Evolutionary conservation across 2,888 invertebrate species (phyloP).

Genomic region (Phengaris alcon): DNA sequence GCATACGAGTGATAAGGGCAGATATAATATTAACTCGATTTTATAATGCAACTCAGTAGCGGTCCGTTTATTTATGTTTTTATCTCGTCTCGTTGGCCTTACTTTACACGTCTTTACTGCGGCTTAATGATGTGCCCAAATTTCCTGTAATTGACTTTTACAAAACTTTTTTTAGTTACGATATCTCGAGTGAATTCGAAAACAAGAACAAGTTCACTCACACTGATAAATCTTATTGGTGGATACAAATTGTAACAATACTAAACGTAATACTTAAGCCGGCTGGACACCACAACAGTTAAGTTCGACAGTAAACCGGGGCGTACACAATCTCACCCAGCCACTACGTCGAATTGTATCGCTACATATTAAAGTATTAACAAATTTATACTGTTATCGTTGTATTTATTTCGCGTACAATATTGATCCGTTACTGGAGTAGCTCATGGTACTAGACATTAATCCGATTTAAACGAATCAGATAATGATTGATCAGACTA

Average conservation of each 20-base stretch:
- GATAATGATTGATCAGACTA: not conserved
- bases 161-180: too few relatives aligned
- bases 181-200: too few relatives aligned
- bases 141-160: too few relatives aligned
- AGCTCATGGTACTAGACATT: not conserved
- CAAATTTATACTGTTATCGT: not conserved
- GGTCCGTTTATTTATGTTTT: too few relatives aligned
- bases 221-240: not conserved
- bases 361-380: conserved; percentile 7
- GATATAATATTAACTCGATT: too few relatives aligned
- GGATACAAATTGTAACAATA: too few relatives aligned
- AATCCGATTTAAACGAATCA: not conserved
- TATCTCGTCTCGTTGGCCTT: too few relatives aligned
- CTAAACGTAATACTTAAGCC: not conserved
- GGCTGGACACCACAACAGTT: not conserved
- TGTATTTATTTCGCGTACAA: not conserved
- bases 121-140: too few relatives aligned
- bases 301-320: not conserved
- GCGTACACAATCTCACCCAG: not conserved
- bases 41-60: too few relatives aligned
- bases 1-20: too few relatives aligned
- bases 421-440: not conserved
- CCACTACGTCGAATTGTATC: conserved; percentile 9
- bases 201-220: too few relatives aligned
- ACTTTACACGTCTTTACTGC: too few relatives aligned